Evolutionary conservation across 1,140 invertebrate genomes (phyloP).

Genomic region (Harpegnathos saltator): DNA sequence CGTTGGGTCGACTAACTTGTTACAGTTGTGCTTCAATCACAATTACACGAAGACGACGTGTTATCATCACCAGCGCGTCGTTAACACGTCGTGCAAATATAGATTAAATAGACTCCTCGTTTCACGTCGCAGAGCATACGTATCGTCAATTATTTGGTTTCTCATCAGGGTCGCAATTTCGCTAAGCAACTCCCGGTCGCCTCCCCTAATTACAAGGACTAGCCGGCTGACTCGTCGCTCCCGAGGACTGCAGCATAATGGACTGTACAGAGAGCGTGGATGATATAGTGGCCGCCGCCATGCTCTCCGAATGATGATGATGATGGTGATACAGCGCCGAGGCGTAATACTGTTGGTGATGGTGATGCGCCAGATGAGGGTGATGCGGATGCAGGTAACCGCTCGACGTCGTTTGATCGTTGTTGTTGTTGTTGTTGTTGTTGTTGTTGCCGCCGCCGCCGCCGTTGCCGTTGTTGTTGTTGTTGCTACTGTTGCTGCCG

Average conservation of each 20-base stretch:
- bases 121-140: no score
- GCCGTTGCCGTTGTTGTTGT: conserved; percentile 55
- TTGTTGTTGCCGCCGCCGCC: conserved; percentile 34
- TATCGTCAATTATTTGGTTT: no score
- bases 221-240: conserved; percentile 77
- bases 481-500: conserved; percentile 45
- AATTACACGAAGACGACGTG: no score
- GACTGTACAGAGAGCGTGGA: conserved; percentile 74
- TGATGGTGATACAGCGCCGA: conserved; percentile 84
- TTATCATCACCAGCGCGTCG: no score
- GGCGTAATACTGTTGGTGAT: conserved; percentile 85
- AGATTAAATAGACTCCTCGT: no score
- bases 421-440: conserved; percentile 66
- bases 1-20: no score
- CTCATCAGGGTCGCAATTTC: no score
- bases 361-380: conserved; percentile 64
- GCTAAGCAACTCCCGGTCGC: no score
- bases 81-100: no score
- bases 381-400: conserved; percentile 70
- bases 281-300: conserved; percentile 61
- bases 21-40: no score
- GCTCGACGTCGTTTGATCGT: conserved; percentile 72
- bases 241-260: conserved; percentile 78
- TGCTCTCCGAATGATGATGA: conserved; percentile 78
- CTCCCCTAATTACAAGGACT: conserved; percentile 81